Conservation (phyloP, 2,888 invertebrate genomes). For the Caenorhabditis uteleia region DNA sequence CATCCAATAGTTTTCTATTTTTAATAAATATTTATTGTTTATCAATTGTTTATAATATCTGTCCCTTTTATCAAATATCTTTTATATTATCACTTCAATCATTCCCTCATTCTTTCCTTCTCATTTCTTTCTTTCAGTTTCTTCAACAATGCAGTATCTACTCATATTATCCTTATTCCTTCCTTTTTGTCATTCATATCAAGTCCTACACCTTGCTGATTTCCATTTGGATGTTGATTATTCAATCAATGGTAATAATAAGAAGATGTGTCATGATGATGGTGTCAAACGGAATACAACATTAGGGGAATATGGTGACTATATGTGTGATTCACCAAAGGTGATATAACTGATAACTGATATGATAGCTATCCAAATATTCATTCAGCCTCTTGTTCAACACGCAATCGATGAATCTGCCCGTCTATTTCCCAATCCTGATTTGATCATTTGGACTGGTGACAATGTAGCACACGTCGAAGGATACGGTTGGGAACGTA, state of each 20-base stretch:
- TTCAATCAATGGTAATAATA: conserved; percentile 49
- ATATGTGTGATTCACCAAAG: conserved; percentile 66
- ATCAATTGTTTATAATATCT: not conserved
- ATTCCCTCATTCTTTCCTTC: not conserved
- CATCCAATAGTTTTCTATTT: not conserved
- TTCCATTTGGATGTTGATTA: conserved; percentile 64
- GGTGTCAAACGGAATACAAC: conserved; percentile 24
- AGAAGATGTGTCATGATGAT: conserved; percentile 52
- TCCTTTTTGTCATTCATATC: no score
- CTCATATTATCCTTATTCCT: no score
- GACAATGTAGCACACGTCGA: conserved; percentile 66
- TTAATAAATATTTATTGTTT: not conserved
- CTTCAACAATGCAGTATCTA: no score
- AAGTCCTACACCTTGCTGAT: conserved; percentile 63
- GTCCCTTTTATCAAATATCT: not conserved
- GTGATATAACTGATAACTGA: conserved; percentile 21
- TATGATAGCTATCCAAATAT: no score
- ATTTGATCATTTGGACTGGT: conserved; percentile 67
- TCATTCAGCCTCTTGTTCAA: conserved; percentile 57
- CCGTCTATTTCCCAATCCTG: conserved; percentile 51
- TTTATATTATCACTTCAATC: not conserved
- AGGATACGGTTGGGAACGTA: conserved; percentile 55
- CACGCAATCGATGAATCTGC: conserved; percentile 52
- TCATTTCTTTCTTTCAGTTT: not conserved
- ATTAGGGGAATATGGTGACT: conserved; percentile 64